A percentile compares a stretch with the other conserved stretches of the same genome.
These are phyloP conservation scores for Dendrolimus pini DNA, from an alignment of 2,888 invertebrate species.

Conservation along the genomic window DNA sequence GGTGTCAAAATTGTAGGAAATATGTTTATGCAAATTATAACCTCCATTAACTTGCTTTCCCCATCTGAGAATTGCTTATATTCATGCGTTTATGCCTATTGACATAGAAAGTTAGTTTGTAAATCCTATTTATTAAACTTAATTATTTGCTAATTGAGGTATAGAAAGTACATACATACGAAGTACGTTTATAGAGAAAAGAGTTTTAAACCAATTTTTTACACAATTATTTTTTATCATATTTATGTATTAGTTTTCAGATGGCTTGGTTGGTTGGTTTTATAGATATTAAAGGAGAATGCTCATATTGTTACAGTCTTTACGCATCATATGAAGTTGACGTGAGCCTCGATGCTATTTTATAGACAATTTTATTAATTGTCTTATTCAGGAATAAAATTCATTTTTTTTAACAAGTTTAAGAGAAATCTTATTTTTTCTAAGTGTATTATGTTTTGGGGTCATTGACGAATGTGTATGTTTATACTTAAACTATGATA, in stretches of 20 bases:
- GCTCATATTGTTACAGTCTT: no score
- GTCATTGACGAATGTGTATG: slow-evolving; percentile 14
- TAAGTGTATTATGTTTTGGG: no score
- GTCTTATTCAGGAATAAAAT: no score
- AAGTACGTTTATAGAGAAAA: neutral
- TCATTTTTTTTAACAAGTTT: no score
- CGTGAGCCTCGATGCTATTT: no score
- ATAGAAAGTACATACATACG: slow-evolving; percentile 16
- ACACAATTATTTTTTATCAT: slow-evolving; percentile 1
- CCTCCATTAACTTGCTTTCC: slow-evolving; percentile 58
- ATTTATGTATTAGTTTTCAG: slow-evolving; percentile 7
- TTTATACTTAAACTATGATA: slow-evolving; percentile 9
- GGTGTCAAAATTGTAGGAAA: slow-evolving; percentile 69
- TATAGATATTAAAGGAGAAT: no score
- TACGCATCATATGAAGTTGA: no score
- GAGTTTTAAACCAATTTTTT: neutral
- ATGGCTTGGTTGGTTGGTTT: no score
- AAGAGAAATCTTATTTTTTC: no score
- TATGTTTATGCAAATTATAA: slow-evolving; percentile 71
- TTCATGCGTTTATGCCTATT: slow-evolving; percentile 23
- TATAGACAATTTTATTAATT: no score
- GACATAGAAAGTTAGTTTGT: neutral
- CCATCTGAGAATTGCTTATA: slow-evolving; percentile 29
- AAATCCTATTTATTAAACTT: neutral
- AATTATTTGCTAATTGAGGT: neutral